Conservation (phyloP, 2,797 vertebrate species). For the Chaetophractus vellerosus region DNA sequence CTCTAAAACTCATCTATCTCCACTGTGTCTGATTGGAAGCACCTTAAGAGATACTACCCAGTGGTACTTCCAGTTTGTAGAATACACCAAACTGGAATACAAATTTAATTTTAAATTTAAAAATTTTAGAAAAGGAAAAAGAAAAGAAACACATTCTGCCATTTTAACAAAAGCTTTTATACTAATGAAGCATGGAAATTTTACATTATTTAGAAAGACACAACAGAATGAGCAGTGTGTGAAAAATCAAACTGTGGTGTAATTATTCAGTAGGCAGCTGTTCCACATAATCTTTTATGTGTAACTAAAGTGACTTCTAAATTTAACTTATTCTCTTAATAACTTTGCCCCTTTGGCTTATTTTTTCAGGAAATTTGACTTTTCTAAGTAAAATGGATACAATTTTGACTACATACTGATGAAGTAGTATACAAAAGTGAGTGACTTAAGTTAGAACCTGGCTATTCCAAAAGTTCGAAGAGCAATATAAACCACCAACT, state of each 20-base stretch:
- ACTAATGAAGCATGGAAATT: slow-evolving; percentile 81
- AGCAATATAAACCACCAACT: slow-evolving; percentile 20
- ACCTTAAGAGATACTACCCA: not conserved
- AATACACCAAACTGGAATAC: not conserved
- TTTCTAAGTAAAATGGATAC: slow-evolving; percentile 37
- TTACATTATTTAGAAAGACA: slow-evolving; percentile 77
- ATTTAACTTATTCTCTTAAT: slow-evolving; percentile 22
- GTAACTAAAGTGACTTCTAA: slow-evolving; percentile 28
- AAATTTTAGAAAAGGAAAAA: not conserved
- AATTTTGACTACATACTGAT: slow-evolving; percentile 27
- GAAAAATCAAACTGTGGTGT: slow-evolving; percentile 75
- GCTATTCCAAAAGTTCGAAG: slow-evolving; percentile 2
- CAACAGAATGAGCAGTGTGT: slow-evolving; percentile 71
- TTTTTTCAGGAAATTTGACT: slow-evolving; percentile 60
- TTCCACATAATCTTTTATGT: slow-evolving; percentile 10
- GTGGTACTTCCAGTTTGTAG: not conserved
- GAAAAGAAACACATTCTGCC: slow-evolving; percentile 51
- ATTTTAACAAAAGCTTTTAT: slow-evolving; percentile 77
- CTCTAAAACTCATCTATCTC: not conserved
- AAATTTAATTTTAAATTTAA: slow-evolving; percentile 52
- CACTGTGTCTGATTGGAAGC: not conserved
- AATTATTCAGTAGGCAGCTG: slow-evolving; percentile 54
- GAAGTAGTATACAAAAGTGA: not conserved
- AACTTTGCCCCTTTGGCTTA: slow-evolving; percentile 44
- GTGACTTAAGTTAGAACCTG: not conserved